Conservation (phyloP, 2,797 vertebrate genomes). For the Urocyon cinereoargenteus region DNA sequence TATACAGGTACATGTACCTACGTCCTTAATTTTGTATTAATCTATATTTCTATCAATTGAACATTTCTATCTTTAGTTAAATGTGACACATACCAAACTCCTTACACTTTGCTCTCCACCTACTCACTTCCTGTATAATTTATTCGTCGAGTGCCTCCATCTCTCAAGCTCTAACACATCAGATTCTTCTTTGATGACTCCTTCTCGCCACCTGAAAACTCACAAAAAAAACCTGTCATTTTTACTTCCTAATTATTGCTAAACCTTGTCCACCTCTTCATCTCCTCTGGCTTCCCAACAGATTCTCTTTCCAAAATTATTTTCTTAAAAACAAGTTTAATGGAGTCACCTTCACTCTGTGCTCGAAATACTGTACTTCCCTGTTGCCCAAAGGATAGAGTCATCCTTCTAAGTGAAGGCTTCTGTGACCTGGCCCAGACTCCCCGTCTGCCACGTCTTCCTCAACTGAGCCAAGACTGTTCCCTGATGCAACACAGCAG, state of each 20-base stretch:
- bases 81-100: background rate
- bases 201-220: background rate
- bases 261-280: background rate
- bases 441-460: background rate
- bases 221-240: background rate
- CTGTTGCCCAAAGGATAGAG: background rate
- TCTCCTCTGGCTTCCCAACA: background rate
- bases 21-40: background rate
- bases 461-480: background rate
- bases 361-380: background rate
- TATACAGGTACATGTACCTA: background rate
- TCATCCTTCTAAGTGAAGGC: background rate
- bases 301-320: background rate
- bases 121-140: background rate
- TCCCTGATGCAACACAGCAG: background rate
- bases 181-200: background rate
- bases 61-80: background rate
- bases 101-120: background rate
- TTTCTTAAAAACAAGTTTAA: background rate
- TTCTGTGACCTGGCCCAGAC: no score
- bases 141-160: background rate
- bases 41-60: background rate
- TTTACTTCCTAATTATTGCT: background rate
- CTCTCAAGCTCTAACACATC: background rate
- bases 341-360: background rate